Conservation (phyloP, 2,113 vertebrate genomes). For the Proteles cristata region DNA sequence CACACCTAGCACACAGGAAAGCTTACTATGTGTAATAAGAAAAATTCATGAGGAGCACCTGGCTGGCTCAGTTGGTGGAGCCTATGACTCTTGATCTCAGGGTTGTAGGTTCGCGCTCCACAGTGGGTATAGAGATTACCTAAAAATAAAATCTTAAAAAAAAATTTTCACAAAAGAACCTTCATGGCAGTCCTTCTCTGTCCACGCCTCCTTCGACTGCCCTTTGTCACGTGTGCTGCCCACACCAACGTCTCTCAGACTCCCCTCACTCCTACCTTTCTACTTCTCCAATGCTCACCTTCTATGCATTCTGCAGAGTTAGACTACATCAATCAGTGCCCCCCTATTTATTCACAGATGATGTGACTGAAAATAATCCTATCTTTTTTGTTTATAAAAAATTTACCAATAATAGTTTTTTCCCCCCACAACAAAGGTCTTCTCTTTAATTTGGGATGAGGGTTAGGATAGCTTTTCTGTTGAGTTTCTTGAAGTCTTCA, state of each 20-base stretch:
- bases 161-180: background rate
- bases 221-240: background rate
- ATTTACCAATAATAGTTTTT: background rate
- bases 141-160: background rate
- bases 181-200: background rate
- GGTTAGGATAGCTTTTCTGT: background rate
- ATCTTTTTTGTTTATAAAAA: slow-evolving; percentile 19
- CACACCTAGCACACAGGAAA: background rate
- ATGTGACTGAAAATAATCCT: background rate
- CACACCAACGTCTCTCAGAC: rapidly evolving
- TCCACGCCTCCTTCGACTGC: rapidly evolving
- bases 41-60: background rate
- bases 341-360: background rate
- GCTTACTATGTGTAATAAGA: background rate
- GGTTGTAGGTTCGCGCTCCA: background rate
- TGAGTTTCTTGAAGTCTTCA: slow-evolving; percentile 37
- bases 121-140: background rate
- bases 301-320: background rate
- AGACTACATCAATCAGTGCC: background rate
- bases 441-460: background rate
- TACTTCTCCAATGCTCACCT: background rate
- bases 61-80: background rate
- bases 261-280: background rate
- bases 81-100: background rate
- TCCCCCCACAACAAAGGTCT: background rate